Evolutionary conservation across 1,140 invertebrate species (phyloP).

Genomic region (Megalonaias nervosa): DNA sequence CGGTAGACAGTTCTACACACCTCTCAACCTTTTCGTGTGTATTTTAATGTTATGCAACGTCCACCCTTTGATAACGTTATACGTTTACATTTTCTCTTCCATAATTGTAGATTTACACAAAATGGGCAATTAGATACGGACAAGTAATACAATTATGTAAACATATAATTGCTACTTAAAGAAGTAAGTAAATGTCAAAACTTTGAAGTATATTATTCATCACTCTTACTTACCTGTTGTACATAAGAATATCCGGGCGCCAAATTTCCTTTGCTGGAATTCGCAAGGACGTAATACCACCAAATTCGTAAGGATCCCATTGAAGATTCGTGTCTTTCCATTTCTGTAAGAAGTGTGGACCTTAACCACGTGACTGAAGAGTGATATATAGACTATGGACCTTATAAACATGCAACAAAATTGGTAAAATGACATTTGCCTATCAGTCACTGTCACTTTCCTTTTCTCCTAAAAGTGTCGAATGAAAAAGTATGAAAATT

Average conservation of each 20-base stretch:
- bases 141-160: neutral
- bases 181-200: neutral
- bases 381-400: neutral
- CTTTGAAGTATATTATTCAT: slow-evolving; percentile 34
- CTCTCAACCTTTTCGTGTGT: too few relatives aligned
- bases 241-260: slow-evolving; percentile 99
- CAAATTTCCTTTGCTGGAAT: slow-evolving; percentile 97
- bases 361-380: neutral
- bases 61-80: too few relatives aligned
- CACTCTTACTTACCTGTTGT: slow-evolving; percentile 86
- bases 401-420: neutral
- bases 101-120: neutral
- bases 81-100: neutral
- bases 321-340: slow-evolving; percentile 99
- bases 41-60: too few relatives aligned
- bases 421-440: too few relatives aligned
- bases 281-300: slow-evolving; percentile 94
- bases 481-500: too few relatives aligned
- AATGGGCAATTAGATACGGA: neutral
- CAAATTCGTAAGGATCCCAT: slow-evolving; percentile 97
- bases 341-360: slow-evolving; percentile 77
- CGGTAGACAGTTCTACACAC: too few relatives aligned
- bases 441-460: neutral
- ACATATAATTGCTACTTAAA: neutral
- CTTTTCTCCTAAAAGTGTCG: neutral